phyloP scores from a whole-genome alignment of 2,797 vertebrate genomes.

The Otolemur crassicaudatus region DNA sequence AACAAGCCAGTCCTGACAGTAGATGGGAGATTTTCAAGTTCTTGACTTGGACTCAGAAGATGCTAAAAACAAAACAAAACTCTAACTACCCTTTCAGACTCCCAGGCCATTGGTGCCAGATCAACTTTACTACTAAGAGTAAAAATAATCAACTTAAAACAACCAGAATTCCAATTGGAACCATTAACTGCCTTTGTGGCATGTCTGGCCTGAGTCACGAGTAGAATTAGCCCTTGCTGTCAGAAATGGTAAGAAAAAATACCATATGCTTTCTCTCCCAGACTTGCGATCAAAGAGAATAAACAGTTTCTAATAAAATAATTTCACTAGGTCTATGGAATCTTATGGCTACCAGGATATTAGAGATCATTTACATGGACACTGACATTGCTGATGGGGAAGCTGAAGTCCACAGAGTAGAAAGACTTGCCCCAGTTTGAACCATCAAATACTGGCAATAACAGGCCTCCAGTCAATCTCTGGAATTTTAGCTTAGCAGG shows the following conservation, averaged over 20 bases:
- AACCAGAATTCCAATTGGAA: neutral
- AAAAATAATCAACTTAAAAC: neutral
- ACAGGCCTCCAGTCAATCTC: neutral
- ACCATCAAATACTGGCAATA: accelerated
- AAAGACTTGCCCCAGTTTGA: neutral
- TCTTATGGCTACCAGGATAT: neutral
- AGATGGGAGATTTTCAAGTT: neutral
- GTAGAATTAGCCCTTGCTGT: neutral
- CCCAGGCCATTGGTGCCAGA: neutral
- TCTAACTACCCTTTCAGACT: neutral
- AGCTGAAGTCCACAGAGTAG: neutral
- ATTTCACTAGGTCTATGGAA: neutral
- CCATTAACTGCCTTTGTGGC: neutral
- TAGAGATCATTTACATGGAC: neutral
- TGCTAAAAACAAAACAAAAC: neutral
- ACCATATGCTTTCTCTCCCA: neutral
- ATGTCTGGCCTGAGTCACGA: neutral
- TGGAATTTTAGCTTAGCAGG: neutral
- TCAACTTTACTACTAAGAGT: neutral
- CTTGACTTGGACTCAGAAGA: neutral
- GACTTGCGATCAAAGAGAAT: neutral
- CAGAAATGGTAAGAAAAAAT: neutral
- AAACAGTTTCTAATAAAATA: neutral
- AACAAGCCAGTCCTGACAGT: neutral
- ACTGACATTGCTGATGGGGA: neutral